Conservation (phyloP, 1,140 invertebrate genomes). For the Helicoverpa zea region DNA sequence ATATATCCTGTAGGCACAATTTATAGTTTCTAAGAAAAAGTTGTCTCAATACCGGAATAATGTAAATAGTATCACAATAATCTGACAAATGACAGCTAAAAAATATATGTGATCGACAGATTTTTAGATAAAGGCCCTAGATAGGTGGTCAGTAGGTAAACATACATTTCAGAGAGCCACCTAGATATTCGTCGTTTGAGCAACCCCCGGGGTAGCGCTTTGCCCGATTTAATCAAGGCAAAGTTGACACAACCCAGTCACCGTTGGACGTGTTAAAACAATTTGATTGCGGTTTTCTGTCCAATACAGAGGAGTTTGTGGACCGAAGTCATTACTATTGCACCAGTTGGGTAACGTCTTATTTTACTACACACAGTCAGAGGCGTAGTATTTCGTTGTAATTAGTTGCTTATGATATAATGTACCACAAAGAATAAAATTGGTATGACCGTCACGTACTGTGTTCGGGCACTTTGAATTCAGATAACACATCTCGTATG, state of each 20-base stretch:
- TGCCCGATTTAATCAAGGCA: conserved; percentile 23
- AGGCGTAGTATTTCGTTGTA: too few species aligned
- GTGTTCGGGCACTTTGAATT: background rate
- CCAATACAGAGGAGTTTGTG: background rate
- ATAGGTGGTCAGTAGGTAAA: background rate
- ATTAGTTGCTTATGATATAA: too few species aligned
- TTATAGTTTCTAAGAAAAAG: background rate
- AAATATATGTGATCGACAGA: background rate
- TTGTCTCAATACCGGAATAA: background rate
- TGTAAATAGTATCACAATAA: conserved; percentile 16
- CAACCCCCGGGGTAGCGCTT: background rate
- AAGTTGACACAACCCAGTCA: conserved; percentile 37
- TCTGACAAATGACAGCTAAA: conserved; percentile 29
- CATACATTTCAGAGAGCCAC: background rate
- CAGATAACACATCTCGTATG: background rate
- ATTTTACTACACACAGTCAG: background rate
- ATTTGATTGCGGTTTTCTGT: conserved; percentile 39
- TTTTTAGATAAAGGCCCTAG: background rate
- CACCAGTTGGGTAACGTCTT: background rate
- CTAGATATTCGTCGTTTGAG: conserved; percentile 3
- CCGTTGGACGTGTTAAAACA: conserved; percentile 22
- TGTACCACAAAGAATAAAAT: background rate
- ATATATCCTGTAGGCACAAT: background rate
- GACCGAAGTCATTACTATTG: background rate
- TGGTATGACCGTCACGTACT: background rate